Evolutionary conservation across 64 coral and sea anemone species (phyloP), one percentile per base, ranked within the genome.

Genomic region (Actinia tenebrosa): DNA sequence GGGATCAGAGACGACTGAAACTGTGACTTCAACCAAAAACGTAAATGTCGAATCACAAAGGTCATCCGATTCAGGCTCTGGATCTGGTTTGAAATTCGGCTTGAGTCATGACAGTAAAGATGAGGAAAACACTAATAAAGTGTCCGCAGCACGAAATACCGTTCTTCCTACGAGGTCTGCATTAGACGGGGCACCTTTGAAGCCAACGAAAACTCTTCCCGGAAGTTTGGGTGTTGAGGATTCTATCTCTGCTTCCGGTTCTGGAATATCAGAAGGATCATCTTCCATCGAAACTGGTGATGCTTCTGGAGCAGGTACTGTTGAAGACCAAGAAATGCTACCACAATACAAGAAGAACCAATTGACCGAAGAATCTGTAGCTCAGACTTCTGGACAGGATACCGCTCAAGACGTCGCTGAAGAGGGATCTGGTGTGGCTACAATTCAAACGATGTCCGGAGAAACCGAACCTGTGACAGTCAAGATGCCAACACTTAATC

Each of bases 231-330:
- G 91, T 2, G 80, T 85, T 22, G 94, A 97, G 60, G 91, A 93
- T 2, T 90, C 85, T 13, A 93, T 93, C 30, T 93, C 91, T 2
- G 71, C 89, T 69, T 97, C 94, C 82, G 94, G 94, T 42, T 97
- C 94, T 60, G 94, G 91, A 60, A 77, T 71, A 59, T 43, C 56
- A 27, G 52, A 64, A 16, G 83, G 83, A 85, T 44, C 53, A 75
- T 2, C 20, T 26, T 71, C 25, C 1, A 75, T 64, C 18, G 83
- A 64, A 4, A 22, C 26, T 85, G 42, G 50, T 16, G 79, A 81
- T 15, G 50, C 79, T 81, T 45, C 50, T 9, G 79, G 79, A 47
- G 16, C 43, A 16, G 79, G 14, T 50, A 17, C 79, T 81, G 2
- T 53, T 50, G 79, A 85, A 54, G 83, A 85, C 56, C 50, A 61